phyloP scores from a whole-genome alignment of 35 echinoderm and acorn worm species.

The Ptychodera flava region DNA sequence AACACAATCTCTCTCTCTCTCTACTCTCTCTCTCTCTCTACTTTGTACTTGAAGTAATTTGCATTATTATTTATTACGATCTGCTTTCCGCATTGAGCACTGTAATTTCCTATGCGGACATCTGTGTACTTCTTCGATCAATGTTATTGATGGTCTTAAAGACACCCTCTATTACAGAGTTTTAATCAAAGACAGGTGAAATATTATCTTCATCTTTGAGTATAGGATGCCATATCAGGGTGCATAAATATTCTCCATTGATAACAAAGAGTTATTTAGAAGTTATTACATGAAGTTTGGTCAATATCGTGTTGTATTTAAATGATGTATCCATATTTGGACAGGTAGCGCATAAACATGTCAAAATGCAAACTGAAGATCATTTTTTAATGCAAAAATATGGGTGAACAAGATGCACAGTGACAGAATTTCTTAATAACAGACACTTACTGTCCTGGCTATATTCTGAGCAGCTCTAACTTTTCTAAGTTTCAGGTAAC shows the following conservation, averaged over 20 bases:
- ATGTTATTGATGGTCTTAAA: background rate
- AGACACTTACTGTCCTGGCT: slow-evolving; percentile 90
- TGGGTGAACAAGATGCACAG: background rate
- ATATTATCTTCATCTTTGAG: too few species aligned
- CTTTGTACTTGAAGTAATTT: too few species aligned
- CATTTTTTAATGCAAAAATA: too few species aligned
- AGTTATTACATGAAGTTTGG: too few species aligned
- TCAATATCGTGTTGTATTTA: background rate
- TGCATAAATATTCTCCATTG: too few species aligned
- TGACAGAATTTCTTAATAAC: background rate
- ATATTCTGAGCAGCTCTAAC: slow-evolving; percentile 96
- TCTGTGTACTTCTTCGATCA: background rate
- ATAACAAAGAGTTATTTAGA: background rate
- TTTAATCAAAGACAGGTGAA: too few species aligned
- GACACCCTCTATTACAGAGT: too few species aligned
- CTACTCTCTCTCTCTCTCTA: too few species aligned
- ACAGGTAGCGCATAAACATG: background rate
- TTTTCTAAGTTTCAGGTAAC: slow-evolving; percentile 93
- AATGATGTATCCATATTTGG: background rate
- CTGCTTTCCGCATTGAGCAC: background rate
- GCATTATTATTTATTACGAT: background rate
- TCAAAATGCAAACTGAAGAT: background rate
- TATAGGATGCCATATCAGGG: too few species aligned
- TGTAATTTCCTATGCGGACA: background rate
- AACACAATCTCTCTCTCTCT: too few species aligned